Conservation (phyloP, 2,797 vertebrate genomes). For the Anguilla pacifica region DNA sequence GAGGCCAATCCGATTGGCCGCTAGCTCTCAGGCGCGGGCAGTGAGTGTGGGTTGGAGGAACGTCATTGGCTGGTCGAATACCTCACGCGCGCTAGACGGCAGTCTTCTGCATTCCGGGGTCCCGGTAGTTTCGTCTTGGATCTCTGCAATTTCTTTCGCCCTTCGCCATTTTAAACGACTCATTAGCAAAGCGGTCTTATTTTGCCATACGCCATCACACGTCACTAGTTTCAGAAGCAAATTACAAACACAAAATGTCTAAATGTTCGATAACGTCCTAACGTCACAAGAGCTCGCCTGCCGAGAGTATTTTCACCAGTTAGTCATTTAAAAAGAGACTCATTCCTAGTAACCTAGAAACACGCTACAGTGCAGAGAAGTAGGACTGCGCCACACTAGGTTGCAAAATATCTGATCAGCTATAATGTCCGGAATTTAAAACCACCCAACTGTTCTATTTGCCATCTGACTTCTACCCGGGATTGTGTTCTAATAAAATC, state of each 20-base stretch:
- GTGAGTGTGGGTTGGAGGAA: constrained; percentile 41
- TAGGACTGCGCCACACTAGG: neutral
- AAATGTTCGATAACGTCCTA: neutral
- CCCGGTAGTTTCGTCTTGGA: constrained; percentile 40
- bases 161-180: constrained; percentile 66
- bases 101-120: constrained; percentile 33
- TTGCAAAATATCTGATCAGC: neutral
- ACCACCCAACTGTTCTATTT: neutral
- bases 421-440: neutral
- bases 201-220: neutral
- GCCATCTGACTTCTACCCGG: neutral
- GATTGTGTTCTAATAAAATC: neutral
- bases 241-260: too few species aligned
- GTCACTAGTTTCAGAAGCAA: neutral
- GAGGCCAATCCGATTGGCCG: constrained; percentile 58
- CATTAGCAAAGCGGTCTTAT: neutral
- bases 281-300: neutral
- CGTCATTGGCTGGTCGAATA: constrained; percentile 61
- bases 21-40: constrained; percentile 62
- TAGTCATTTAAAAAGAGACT: neutral
- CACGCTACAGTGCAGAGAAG: neutral
- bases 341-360: neutral
- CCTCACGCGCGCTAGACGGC: constrained; percentile 57
- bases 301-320: neutral
- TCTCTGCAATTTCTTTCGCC: constrained; percentile 52